Percentiles rank a stretch among this genome's conserved stretches.
These are phyloP conservation scores for Alectoris magna DNA, from an alignment of 2,797 vertebrate genomes.

Conservation along the genomic window DNA sequence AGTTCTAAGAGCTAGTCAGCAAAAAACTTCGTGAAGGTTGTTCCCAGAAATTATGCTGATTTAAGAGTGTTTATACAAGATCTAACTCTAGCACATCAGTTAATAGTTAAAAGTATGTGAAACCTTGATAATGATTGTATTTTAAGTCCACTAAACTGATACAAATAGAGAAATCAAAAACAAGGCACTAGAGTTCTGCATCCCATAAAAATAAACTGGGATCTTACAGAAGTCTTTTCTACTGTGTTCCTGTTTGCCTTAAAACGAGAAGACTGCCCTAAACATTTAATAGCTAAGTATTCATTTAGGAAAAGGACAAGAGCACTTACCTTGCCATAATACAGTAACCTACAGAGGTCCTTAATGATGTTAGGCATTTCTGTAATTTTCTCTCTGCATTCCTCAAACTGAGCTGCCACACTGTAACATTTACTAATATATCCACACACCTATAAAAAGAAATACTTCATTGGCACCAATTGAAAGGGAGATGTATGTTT, in stretches of 20 bases:
- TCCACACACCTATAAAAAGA: slow-evolving; percentile 89
- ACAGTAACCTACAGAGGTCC: slow-evolving; percentile 95
- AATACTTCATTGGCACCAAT: background rate
- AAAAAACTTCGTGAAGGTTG: background rate
- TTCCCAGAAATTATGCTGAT: background rate
- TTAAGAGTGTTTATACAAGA: background rate
- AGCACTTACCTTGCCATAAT: slow-evolving; percentile 90
- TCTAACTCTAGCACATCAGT: background rate
- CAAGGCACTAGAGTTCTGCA: background rate
- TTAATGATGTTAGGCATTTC: slow-evolving; percentile 96
- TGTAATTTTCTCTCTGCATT: slow-evolving; percentile 97
- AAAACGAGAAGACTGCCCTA: background rate
- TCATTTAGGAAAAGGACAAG: background rate
- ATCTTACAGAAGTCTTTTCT: background rate
- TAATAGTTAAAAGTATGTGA: background rate
- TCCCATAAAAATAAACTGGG: background rate
- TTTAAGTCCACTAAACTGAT: background rate
- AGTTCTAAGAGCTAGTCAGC: background rate
- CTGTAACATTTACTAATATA: slow-evolving; percentile 97
- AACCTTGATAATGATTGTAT: background rate
- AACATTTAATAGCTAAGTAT: background rate
- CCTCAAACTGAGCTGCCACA: slow-evolving; percentile 97
- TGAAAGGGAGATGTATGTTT: background rate
- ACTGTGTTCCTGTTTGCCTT: background rate
- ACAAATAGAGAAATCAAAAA: background rate